A percentile compares a stretch with the other conserved stretches of the same genome.
phyloP scores from a whole-genome alignment of 2,113 vertebrate genomes.

The Illadopsis cleaveri region DNA sequence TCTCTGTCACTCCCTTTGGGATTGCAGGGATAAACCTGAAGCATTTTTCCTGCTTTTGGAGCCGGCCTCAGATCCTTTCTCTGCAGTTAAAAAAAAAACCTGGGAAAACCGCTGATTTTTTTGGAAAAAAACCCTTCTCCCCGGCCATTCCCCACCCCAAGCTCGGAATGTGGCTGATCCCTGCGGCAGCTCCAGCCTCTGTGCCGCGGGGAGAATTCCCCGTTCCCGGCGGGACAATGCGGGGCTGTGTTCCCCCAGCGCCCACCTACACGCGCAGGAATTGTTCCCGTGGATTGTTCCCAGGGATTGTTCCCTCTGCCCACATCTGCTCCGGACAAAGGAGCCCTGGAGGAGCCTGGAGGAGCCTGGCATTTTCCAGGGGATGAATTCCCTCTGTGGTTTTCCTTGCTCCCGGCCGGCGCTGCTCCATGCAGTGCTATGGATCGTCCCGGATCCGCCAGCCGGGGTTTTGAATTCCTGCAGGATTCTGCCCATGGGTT shows the following conservation, averaged over 20 bases:
- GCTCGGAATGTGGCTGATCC: fast-evolving
- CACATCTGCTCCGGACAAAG: conserved; percentile 4
- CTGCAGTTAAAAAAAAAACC: fast-evolving
- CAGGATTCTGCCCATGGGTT: fast-evolving
- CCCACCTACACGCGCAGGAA: conserved; percentile 30
- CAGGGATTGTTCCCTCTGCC: background rate
- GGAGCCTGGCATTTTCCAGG: background rate
- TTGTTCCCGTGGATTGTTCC: background rate
- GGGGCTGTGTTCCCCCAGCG: conserved; percentile 19
- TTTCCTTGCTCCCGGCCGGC: fast-evolving
- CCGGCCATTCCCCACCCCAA: no score
- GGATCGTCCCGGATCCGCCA: fast-evolving
- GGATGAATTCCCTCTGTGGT: background rate
- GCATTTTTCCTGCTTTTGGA: background rate
- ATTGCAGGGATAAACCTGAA: background rate
- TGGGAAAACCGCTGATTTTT: background rate
- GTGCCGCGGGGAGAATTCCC: background rate
- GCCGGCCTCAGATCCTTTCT: background rate
- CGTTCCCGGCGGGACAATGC: background rate
- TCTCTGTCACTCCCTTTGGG: background rate
- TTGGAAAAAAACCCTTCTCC: background rate
- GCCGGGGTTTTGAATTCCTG: fast-evolving
- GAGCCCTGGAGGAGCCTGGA: background rate
- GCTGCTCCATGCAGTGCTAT: fast-evolving
- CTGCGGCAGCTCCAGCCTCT: background rate